Evolutionary conservation across 1,140 invertebrate species (phyloP).

Genomic region (Meloidogyne floridensis): DNA sequence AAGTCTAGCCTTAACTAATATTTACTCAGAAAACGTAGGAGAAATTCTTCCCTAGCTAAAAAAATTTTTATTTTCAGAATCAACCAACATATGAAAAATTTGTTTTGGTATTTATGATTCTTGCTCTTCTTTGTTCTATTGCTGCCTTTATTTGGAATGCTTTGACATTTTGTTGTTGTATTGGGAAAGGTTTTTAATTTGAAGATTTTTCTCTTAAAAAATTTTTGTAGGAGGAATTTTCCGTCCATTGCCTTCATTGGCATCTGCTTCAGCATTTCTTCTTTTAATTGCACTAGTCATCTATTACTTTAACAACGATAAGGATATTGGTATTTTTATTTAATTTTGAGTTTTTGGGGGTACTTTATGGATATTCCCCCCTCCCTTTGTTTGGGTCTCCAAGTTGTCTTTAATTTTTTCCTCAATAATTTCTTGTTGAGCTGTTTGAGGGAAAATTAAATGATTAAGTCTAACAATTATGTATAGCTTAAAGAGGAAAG

Average conservation of each 20-base stretch:
- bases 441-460: no score
- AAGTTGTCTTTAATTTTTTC: no score
- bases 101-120: conserved; percentile 32
- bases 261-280: conserved; percentile 36
- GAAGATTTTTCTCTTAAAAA: not conserved
- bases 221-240: conserved; percentile 41
- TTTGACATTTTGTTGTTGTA: conserved; percentile 40
- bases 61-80: conserved; percentile 31
- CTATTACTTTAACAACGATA: conserved; percentile 37
- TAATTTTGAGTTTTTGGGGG: not conserved
- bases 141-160: conserved; percentile 49
- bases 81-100: conserved; percentile 51
- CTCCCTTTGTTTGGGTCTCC: no score
- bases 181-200: conserved; percentile 4
- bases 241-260: conserved; percentile 36
- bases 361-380: no score
- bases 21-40: no score
- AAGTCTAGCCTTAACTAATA: no score
- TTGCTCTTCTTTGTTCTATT: conserved; percentile 33
- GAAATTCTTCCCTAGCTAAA: not conserved
- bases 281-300: conserved; percentile 34
- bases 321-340: conserved; percentile 21
- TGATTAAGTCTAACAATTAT: no score
- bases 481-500: no score
- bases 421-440: no score